Evolutionary conservation across 2,888 invertebrate genomes (phyloP).

Genomic region (Graphium colonna): DNA sequence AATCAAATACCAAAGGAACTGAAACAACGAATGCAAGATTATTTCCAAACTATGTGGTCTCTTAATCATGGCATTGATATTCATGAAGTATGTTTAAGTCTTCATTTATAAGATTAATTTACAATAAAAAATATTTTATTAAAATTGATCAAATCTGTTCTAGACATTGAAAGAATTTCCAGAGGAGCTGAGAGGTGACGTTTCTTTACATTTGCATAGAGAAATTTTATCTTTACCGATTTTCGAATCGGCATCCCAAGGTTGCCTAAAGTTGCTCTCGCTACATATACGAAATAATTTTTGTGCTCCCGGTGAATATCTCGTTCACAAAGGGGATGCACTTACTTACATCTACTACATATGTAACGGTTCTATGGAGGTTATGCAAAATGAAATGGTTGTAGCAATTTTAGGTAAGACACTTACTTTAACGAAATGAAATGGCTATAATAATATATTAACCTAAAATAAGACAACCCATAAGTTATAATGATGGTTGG

Average conservation of each 20-base stretch:
- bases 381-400: constrained; percentile 97
- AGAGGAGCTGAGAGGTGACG: constrained; percentile 96
- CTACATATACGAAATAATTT: constrained; percentile 96
- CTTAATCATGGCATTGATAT: constrained; percentile 98
- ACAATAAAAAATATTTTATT: too few relatives aligned
- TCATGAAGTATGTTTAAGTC: constrained; percentile 85
- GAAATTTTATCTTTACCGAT: constrained; percentile 96
- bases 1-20: constrained; percentile 97
- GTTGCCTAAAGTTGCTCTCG: constrained; percentile 94
- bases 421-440: background rate
- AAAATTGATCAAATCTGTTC: too few relatives aligned
- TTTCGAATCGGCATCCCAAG: constrained; percentile 96
- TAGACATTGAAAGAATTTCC: constrained; percentile 97
- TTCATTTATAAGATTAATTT: too few relatives aligned
- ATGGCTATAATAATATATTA: too few relatives aligned
- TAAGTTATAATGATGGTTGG: too few relatives aligned
- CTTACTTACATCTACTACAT: constrained; percentile 96
- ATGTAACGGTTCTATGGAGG: constrained; percentile 98
- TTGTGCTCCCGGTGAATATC: constrained; percentile 96
- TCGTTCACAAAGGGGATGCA: constrained; percentile 96
- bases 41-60: constrained; percentile 99
- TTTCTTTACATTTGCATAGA: constrained; percentile 96
- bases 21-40: constrained; percentile 97
- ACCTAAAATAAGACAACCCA: too few relatives aligned
- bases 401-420: constrained; percentile 95